phyloP scores from a whole-genome alignment of 2,888 invertebrate species.

The Callyntrura guangdongensis region DNA sequence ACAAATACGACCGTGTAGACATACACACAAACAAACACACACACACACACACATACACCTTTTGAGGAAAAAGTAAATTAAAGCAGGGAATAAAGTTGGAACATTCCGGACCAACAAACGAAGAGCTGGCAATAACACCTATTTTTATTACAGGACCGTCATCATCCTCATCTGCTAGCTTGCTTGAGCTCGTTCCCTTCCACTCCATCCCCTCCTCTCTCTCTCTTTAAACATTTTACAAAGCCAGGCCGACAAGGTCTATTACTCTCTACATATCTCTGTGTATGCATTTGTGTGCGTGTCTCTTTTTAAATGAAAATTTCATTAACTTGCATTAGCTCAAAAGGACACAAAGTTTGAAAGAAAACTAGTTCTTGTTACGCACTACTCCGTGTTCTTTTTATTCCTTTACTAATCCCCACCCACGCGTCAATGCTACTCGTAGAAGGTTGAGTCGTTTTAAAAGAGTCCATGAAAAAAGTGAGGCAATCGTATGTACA shows the following conservation, averaged over 20 bases:
- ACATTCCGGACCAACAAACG: not conserved
- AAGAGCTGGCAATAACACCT: conserved; percentile 28
- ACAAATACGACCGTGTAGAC: not conserved
- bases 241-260: not conserved
- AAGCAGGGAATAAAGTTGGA: conserved; percentile 37
- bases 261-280: not conserved
- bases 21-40: not conserved
- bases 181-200: not conserved
- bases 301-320: conserved; percentile 30
- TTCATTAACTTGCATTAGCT: conserved; percentile 39
- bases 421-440: not conserved
- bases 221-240: not conserved
- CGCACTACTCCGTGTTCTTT: not conserved
- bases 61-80: conserved; percentile 49
- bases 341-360: not conserved
- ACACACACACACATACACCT: conserved; percentile 7
- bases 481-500: not conserved
- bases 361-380: not conserved
- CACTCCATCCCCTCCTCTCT: too few species aligned
- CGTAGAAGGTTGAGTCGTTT: not conserved
- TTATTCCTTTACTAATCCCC: not conserved
- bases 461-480: not conserved
- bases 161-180: conserved; percentile 4
- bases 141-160: conserved; percentile 15
- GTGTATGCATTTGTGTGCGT: not conserved